Percentiles rank a stretch among this genome's conserved stretches.
Conservation (phyloP, 2,797 vertebrate genomes). For the Galagoides demidoff region DNA sequence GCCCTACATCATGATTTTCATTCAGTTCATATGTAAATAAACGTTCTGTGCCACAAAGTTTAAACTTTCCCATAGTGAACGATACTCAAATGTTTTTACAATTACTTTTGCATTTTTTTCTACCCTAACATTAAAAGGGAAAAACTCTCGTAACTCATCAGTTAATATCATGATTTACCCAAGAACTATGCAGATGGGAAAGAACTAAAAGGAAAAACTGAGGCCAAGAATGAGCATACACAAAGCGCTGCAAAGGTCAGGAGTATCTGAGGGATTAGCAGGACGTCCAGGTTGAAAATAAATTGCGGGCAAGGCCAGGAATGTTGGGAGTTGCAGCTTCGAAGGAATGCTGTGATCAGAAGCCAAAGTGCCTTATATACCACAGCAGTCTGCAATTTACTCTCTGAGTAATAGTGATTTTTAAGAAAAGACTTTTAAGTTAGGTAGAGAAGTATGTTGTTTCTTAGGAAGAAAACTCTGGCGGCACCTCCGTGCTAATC, state of each 20-base stretch:
- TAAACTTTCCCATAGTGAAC: neutral
- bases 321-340: neutral
- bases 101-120: neutral
- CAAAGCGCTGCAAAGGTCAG: neutral
- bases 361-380: neutral
- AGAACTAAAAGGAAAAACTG: neutral
- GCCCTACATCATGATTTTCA: neutral
- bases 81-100: neutral
- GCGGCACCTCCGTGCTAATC: neutral
- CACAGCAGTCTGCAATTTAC: neutral
- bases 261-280: neutral
- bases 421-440: neutral
- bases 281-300: neutral
- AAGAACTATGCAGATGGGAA: neutral
- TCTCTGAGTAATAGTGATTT: neutral
- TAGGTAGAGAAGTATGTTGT: neutral
- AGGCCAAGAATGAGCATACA: neutral
- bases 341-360: neutral
- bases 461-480: conserved; percentile 7
- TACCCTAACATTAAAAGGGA: neutral
- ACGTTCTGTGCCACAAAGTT: neutral
- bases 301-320: neutral
- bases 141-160: neutral
- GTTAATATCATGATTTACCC: neutral
- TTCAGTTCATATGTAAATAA: neutral